Conservation (phyloP, 2,888 invertebrate species). For the Diaphora mendica region DNA sequence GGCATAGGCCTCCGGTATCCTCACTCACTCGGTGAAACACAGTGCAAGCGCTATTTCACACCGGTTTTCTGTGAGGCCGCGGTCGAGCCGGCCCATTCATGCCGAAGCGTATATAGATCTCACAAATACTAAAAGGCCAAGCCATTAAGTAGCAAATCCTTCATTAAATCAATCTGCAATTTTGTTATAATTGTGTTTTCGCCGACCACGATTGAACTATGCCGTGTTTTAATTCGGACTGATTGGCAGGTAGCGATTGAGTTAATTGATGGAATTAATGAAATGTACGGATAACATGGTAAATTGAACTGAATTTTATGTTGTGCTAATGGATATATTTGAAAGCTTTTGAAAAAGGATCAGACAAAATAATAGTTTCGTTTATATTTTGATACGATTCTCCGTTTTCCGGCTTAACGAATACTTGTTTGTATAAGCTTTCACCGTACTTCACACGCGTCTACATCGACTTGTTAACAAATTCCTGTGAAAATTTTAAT, state of each 20-base stretch:
- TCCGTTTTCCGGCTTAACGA: no score
- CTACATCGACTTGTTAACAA: no score
- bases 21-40: no score
- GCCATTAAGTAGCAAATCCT: neutral
- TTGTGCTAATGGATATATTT: neutral
- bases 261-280: conserved; percentile 44
- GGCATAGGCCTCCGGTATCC: no score
- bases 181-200: conserved; percentile 16
- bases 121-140: neutral
- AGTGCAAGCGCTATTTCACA: no score
- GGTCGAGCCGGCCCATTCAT: no score
- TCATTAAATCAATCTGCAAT: conserved; percentile 1
- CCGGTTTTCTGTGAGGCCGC: no score
- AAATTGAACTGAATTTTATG: neutral
- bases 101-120: no score
- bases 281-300: conserved; percentile 31
- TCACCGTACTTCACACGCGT: no score
- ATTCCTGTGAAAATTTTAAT: no score
- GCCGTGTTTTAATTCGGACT: conserved; percentile 26
- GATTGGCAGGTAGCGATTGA: conserved; percentile 37
- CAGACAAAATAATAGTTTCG: neutral
- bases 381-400: neutral
- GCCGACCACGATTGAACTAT: conserved; percentile 20
- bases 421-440: no score
- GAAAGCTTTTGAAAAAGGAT: neutral